Conservation (phyloP, 1,140 invertebrate genomes). For the Caenorhabditis brenneri region DNA sequence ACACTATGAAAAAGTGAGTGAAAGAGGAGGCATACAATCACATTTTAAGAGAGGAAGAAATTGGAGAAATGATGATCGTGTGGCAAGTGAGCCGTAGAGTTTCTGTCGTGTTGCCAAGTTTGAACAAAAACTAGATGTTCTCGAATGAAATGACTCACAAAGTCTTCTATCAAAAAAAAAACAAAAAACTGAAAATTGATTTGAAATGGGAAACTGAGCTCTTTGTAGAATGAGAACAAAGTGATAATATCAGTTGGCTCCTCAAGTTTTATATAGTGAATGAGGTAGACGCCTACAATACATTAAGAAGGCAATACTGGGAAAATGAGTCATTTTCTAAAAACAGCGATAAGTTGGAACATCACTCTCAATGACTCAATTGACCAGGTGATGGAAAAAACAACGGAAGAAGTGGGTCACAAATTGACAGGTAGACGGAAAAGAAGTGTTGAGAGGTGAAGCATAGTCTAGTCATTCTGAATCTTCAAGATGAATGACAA, state of each 20-base stretch:
- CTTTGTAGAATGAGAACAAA: too few relatives aligned
- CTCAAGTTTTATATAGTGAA: background rate
- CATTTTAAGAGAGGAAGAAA: background rate
- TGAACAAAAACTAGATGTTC: too few relatives aligned
- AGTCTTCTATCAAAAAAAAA: too few relatives aligned
- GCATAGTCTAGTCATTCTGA: too few relatives aligned
- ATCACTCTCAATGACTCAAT: background rate
- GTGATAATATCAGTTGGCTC: background rate
- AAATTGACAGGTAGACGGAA: too few relatives aligned
- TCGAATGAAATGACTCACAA: too few relatives aligned
- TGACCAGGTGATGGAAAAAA: too few relatives aligned
- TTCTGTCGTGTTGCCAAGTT: background rate
- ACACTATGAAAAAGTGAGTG: background rate
- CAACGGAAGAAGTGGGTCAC: too few relatives aligned
- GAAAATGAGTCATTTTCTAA: constrained; percentile 14
- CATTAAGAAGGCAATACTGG: background rate
- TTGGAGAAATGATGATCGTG: background rate
- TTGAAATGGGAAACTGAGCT: too few relatives aligned
- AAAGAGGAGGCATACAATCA: background rate
- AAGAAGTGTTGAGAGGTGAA: too few relatives aligned
- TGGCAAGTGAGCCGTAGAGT: background rate
- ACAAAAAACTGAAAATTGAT: background rate
- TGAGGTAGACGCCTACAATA: background rate
- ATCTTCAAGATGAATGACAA: too few relatives aligned
- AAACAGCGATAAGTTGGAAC: background rate